Evolutionary conservation across 2,113 vertebrate species (phyloP), one percentile per base, ranked within the genome.

Genomic region (Panurus biarmicus): DNA sequence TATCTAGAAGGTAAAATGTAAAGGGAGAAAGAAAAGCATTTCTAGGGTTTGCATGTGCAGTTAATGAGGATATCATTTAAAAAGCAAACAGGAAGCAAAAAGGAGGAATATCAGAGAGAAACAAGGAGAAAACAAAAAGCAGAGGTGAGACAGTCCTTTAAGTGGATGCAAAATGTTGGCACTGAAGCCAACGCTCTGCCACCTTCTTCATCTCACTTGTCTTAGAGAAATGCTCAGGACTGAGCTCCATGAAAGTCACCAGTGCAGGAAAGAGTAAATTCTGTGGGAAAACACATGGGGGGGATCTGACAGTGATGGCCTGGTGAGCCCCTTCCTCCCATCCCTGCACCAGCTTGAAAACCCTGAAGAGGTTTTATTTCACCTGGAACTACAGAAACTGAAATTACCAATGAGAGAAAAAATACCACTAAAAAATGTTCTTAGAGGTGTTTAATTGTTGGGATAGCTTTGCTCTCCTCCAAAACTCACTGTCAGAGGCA

Each of bases 381-480:
- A 42, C 28, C 42, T 57, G 57, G 17, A 83, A 12, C 26, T 9
- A 1, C 11, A 6, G 47, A 47, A 81, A 48, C 16, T 5, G 33
- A 56, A 73, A 57, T 53, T 0, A 29, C 18, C 31, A 0, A 1
- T 9, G 51, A 61, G 53, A 14, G 23, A 33, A 47, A 79, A 80
- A 78, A 53, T 13, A 23, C 5, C 4, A 28, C 3, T 2, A 0
- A 11, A 26, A 8, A 0, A 1, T 10, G 29, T 70, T 26, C 36
- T n/a, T 42, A 8, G 28, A 45, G 40, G 9, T 10, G 10, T 50
- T 82, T 18, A 11, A 21, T 50, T 47, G 50, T 12, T 33, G 22
- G 33, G 20, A 42, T 11, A 61, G 47, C 42, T 83, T 64, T 83
- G 33, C 20, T 66, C 24, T 53, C 67, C 21, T 29, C 42, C 72